Percentiles rank a stretch among this genome's conserved stretches.
Conservation (phyloP, 2,113 vertebrate species). For the Thunnus thynnus region DNA sequence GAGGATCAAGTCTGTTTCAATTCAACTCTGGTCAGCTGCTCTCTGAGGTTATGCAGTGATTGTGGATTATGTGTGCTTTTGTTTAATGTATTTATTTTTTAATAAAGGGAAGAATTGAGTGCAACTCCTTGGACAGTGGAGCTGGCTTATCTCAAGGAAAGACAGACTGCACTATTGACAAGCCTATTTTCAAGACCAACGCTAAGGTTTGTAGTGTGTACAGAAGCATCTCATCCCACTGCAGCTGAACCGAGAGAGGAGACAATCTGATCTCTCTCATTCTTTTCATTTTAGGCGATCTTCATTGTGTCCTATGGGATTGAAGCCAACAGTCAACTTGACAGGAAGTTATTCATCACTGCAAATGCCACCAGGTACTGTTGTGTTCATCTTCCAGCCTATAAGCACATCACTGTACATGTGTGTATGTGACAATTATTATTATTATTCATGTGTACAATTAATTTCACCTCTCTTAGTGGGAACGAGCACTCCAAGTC, state of each 20-base stretch:
- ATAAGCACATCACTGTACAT: background rate
- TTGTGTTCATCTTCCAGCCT: background rate
- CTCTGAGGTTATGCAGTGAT: background rate
- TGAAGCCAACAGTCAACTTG: conserved; percentile 57
- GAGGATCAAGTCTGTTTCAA: background rate
- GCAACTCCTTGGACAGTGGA: conserved; percentile 76
- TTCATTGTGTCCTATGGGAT: conserved; percentile 81
- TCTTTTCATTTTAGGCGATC: conserved; percentile 65
- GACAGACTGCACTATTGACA: conserved; percentile 83
- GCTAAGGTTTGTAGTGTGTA: conserved; percentile 67
- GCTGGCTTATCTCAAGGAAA: conserved; percentile 18
- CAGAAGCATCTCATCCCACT: background rate
- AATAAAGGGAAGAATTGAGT: conserved; percentile 81
- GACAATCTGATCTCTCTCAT: background rate
- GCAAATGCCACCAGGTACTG: conserved; percentile 79
- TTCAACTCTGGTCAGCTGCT: background rate
- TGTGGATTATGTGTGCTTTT: background rate
- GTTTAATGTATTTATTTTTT: conserved; percentile 4
- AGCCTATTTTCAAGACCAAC: conserved; percentile 84
- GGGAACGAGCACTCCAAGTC: conserved; percentile 56
- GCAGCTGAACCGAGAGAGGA: background rate
- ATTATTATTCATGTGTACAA: background rate
- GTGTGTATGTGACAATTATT: background rate
- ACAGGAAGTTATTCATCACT: conserved; percentile 59
- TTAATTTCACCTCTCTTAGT: conserved; percentile 59